A percentile compares a stretch with the other conserved stretches of the same genome.
Evolutionary conservation across 2,113 vertebrate genomes (phyloP).

Genomic region (Fulmarus glacialis): DNA sequence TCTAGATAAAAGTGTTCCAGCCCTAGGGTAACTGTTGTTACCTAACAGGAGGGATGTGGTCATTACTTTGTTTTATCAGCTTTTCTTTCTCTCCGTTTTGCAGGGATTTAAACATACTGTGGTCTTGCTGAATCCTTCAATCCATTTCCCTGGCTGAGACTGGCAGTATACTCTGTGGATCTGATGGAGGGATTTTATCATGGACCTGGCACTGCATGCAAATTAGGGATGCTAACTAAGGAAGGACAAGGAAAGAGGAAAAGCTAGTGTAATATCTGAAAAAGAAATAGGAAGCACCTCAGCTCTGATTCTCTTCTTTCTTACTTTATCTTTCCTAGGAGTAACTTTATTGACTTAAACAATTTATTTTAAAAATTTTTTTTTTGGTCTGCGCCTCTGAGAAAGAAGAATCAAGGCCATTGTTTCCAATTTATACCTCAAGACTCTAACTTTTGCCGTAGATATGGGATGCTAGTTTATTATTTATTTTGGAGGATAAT

Average conservation of each 20-base stretch:
- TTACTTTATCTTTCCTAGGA: background rate
- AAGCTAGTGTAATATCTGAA: background rate
- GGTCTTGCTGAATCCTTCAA: background rate
- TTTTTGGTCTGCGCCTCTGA: background rate
- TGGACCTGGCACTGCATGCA: background rate
- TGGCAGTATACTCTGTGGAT: background rate
- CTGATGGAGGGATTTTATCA: background rate
- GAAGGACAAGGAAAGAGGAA: background rate
- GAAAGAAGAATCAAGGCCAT: conserved; percentile 9
- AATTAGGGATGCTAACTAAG: background rate
- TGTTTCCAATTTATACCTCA: background rate
- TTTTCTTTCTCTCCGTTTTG: background rate
- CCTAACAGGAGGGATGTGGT: background rate
- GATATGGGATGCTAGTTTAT: background rate
- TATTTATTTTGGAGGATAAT: conserved; percentile 43
- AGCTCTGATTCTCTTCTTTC: background rate
- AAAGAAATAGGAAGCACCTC: background rate
- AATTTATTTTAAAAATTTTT: background rate
- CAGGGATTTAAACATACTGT: background rate
- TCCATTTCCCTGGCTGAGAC: background rate
- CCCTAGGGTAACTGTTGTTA: background rate
- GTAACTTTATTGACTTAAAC: background rate
- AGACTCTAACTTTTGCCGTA: background rate
- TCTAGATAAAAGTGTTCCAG: background rate
- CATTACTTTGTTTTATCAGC: conserved; percentile 20